Evolutionary conservation across 1,140 invertebrate species (phyloP).

Genomic region (Aphidius ervi): DNA sequence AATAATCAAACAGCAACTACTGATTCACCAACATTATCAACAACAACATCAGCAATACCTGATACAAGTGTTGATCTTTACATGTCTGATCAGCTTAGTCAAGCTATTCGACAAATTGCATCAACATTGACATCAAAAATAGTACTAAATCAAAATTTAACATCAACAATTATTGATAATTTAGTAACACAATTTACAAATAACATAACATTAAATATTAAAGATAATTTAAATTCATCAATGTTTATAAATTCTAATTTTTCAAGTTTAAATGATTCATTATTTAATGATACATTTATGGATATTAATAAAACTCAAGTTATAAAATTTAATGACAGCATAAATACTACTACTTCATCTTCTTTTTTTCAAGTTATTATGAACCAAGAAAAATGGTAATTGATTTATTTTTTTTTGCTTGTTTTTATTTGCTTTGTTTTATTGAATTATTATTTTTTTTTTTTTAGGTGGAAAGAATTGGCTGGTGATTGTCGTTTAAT

Average conservation of each 20-base stretch:
- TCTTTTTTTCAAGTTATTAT: too few relatives aligned
- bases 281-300: constrained; percentile 1
- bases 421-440: neutral
- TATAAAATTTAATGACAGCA: neutral
- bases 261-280: too few relatives aligned
- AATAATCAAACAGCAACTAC: constrained; percentile 15
- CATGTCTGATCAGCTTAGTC: neutral
- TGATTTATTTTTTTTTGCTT: too few relatives aligned
- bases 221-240: constrained; percentile 16
- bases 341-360: neutral
- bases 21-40: constrained; percentile 1
- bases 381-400: too few relatives aligned
- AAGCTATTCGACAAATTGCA: constrained; percentile 9
- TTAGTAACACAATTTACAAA: constrained; percentile 34
- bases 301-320: neutral
- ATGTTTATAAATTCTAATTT: constrained; percentile 12
- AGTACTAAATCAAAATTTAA: constrained; percentile 28
- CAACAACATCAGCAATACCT: constrained; percentile 16
- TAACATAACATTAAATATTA: constrained; percentile 30
- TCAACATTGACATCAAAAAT: constrained; percentile 29
- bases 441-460: neutral
- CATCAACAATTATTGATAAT: constrained; percentile 27
- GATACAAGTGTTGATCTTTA: neutral
- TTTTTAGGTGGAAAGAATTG: constrained; percentile 64
- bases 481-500: constrained; percentile 68